A percentile compares a stretch with the other conserved stretches of the same genome.
Evolutionary conservation across 2,113 vertebrate genomes (phyloP).

Genomic region (Silurus meridionalis): DNA sequence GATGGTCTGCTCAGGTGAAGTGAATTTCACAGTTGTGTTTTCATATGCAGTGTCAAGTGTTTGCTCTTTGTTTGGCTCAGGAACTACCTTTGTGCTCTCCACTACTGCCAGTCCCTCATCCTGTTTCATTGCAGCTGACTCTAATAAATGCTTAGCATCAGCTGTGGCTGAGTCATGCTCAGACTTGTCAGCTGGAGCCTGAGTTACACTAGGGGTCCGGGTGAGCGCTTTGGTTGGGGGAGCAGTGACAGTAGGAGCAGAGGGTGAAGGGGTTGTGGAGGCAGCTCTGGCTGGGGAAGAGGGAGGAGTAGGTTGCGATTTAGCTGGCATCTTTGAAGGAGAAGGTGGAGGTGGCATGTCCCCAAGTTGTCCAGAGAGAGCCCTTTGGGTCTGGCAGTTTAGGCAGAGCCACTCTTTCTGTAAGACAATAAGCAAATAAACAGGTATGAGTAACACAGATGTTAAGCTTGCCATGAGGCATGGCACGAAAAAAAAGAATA

Average conservation of each 20-base stretch:
- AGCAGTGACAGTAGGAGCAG: slow-evolving; percentile 49
- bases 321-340: slow-evolving; percentile 69
- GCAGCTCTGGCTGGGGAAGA: slow-evolving; percentile 36
- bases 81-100: slow-evolving; percentile 67
- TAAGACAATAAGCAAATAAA: slow-evolving; percentile 54
- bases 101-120: slow-evolving; percentile 55
- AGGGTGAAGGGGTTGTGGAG: slow-evolving; percentile 33
- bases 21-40: slow-evolving; percentile 57
- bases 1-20: slow-evolving; percentile 42
- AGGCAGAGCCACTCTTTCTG: slow-evolving; percentile 99
- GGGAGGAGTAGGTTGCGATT: slow-evolving; percentile 56
- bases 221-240: slow-evolving; percentile 48
- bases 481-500: not conserved
- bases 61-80: slow-evolving; percentile 44
- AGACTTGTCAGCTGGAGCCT: slow-evolving; percentile 63
- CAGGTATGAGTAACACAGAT: not conserved
- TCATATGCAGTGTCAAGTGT: slow-evolving; percentile 35
- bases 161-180: slow-evolving; percentile 58
- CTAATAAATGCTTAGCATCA: slow-evolving; percentile 38
- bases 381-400: slow-evolving; percentile 94
- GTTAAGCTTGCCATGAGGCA: not conserved
- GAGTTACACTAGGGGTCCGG: slow-evolving; percentile 45
- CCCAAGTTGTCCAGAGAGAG: slow-evolving; percentile 87
- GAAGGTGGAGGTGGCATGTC: slow-evolving; percentile 71
- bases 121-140: slow-evolving; percentile 53